A percentile compares a stretch with the other conserved stretches of the same genome.
phyloP scores from a whole-genome alignment of 2,113 vertebrate species.

The Porphyrio hochstetteri region DNA sequence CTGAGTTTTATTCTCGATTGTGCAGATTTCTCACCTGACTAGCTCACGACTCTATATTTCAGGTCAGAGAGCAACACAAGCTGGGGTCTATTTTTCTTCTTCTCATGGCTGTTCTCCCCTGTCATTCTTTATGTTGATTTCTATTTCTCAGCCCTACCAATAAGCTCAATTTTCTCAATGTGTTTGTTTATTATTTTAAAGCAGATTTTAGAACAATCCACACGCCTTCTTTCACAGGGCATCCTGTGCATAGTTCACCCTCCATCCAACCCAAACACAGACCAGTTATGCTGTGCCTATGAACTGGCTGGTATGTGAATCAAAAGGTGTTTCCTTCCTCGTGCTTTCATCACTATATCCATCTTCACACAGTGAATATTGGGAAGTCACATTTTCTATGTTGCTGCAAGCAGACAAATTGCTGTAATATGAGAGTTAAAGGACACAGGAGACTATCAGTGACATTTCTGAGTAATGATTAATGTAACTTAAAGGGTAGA shows the following conservation, averaged over 20 bases:
- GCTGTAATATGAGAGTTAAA: background rate
- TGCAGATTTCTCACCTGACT: constrained; percentile 24
- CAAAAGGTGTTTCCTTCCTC: background rate
- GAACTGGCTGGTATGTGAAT: background rate
- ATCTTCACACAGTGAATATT: background rate
- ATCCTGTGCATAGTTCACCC: background rate
- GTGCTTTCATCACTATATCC: background rate
- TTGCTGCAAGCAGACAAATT: background rate
- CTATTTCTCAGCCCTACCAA: background rate
- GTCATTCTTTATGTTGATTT: background rate
- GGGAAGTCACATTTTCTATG: background rate
- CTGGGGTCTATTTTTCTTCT: background rate
- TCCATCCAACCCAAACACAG: background rate
- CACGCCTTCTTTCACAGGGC: background rate
- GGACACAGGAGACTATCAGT: background rate
- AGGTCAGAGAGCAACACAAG: constrained; percentile 10
- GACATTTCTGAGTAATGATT: background rate
- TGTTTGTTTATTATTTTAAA: background rate
- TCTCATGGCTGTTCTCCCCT: background rate
- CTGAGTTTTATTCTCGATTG: constrained; percentile 19
- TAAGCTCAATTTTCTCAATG: background rate
- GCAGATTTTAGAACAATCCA: background rate
- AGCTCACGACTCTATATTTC: background rate
- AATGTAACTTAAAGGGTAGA: background rate
- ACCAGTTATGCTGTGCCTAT: background rate